Evolutionary conservation across 2,888 invertebrate species (phyloP), one percentile per base, ranked within the genome.

Genomic region (Tipula lateralis): DNA sequence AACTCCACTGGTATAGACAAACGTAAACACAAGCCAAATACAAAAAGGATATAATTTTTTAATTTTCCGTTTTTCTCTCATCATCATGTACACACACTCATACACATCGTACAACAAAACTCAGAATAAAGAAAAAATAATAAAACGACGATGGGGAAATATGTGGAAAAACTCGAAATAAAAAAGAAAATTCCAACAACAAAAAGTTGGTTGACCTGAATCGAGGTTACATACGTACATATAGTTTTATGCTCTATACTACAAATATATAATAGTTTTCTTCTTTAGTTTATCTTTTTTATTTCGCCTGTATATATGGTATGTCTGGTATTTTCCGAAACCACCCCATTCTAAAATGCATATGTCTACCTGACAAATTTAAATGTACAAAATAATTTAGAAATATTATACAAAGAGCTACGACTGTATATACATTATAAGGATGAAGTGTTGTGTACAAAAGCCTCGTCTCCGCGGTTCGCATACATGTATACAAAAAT

Each of bases 151-250:
- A 66, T 66, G 66, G 66, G 66, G 66, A 24, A 24, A 66, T 7
- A 44, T 66, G 66, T 66, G 12, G 66, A 24, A 66, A 66, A 66
- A 66, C 66, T 66, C 2, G 44, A n/a, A 50, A 50, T 16, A 50
- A 50, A 24, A 24, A 24, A 50, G 16, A 50, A 66, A 66, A 66
- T 66, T 24, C 24, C 24, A 66, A 19, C 66, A 66, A 66, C 66
- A 66, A 66, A 66, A 24, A 66, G 66, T 66, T 66, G 66, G 66
- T 66, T 66, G 66, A 66, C 66, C 66, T 66, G 66, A 66, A 66
- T 66, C 24, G 66, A 66, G 66, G 24, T 66, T 66, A 66, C n/a
- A 39, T 24, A 19, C 9, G 24, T 66, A 39, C 16, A 16, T 66
- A 66, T 19, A 6, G n/a, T 24, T 66, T n/a, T 66, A 66, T 66